Percentiles rank a stretch among this genome's conserved stretches.
Conservation (phyloP, 2,113 vertebrate species). For the Tautogolabrus adspersus region DNA sequence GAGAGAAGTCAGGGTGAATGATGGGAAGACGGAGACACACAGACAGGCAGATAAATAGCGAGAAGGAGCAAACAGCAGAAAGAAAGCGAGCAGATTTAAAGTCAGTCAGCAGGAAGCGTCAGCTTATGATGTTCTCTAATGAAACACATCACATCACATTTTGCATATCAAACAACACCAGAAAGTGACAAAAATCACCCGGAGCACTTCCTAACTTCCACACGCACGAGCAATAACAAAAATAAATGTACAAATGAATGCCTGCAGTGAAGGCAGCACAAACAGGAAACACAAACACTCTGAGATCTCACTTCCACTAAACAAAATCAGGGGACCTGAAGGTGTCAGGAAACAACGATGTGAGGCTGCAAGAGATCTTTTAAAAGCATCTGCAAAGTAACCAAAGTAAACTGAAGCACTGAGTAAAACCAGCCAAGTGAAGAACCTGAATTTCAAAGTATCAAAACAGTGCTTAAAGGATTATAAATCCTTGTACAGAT, state of each 20-base stretch:
- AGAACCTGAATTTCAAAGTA: not conserved
- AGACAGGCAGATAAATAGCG: conserved; percentile 1
- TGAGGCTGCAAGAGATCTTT: not conserved
- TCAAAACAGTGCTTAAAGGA: too few relatives aligned
- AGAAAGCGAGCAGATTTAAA: not conserved
- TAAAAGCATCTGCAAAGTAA: not conserved
- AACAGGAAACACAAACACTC: conserved; percentile 7
- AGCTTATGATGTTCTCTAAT: conserved; percentile 36
- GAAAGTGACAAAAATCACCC: conserved; percentile 5
- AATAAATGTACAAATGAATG: conserved; percentile 9
- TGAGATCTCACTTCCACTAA: not conserved
- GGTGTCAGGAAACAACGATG: not conserved
- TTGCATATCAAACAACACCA: conserved; percentile 7
- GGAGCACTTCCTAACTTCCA: not conserved
- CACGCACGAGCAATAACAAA: not conserved
- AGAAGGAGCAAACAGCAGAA: conserved; percentile 9
- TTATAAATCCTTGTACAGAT: too few relatives aligned
- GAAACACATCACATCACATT: conserved; percentile 33
- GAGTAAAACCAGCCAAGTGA: not conserved
- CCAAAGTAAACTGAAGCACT: not conserved
- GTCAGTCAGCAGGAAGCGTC: conserved; percentile 2
- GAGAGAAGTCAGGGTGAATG: not conserved
- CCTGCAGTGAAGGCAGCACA: conserved; percentile 10
- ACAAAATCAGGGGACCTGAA: not conserved
- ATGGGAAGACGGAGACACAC: not conserved